Evolutionary conservation across 2,888 invertebrate genomes (phyloP).

Genomic region (Pheosia gnoma): DNA sequence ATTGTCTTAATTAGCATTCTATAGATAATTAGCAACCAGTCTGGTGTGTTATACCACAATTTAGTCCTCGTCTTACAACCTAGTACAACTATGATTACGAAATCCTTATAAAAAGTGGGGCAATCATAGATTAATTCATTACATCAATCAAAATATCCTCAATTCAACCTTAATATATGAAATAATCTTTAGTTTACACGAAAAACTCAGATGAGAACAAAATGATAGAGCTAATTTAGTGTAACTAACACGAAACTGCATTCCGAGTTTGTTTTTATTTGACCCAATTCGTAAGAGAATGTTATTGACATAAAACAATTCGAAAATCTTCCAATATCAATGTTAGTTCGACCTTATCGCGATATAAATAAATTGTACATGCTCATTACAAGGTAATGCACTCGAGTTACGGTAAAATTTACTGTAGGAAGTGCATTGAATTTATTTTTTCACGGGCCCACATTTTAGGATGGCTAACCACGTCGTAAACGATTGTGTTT

Average conservation of each 20-base stretch:
- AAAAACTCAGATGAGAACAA: not conserved
- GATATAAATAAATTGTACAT: not conserved
- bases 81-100: too few relatives aligned
- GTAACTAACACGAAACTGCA: not conserved
- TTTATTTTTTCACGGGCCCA: slow-evolving; percentile 47
- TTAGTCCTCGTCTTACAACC: too few relatives aligned
- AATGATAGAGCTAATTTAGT: not conserved
- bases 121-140: too few relatives aligned
- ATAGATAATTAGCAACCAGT: too few relatives aligned
- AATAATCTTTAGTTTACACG: not conserved
- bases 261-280: not conserved
- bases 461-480: slow-evolving; percentile 57
- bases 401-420: not conserved
- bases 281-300: slow-evolving; percentile 5
- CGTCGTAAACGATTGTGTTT: too few relatives aligned
- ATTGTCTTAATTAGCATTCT: not conserved
- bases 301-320: not conserved
- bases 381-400: slow-evolving; percentile 5
- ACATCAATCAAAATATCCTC: too few relatives aligned
- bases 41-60: too few relatives aligned
- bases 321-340: slow-evolving; percentile 15
- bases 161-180: not conserved
- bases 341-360: slow-evolving; percentile 11
- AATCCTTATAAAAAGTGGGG: too few relatives aligned
- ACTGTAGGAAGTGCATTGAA: slow-evolving; percentile 20